Percentiles rank a stretch among this genome's conserved stretches.
phyloP scores from a whole-genome alignment of 2,113 vertebrate species.

The Heptranchias perlo region DNA sequence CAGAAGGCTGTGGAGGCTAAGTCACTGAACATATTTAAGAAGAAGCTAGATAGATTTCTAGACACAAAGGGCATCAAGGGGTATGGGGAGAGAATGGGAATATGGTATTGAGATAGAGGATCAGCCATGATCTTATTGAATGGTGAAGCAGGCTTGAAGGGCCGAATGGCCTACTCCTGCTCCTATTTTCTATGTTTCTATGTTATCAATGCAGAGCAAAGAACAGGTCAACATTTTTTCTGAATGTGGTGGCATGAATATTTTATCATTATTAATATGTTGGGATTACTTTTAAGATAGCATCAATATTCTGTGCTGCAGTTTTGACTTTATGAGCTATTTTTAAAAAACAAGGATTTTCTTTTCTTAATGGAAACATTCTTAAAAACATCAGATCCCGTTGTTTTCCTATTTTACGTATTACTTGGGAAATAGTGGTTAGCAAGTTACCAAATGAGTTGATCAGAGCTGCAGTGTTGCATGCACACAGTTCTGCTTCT shows the following conservation, averaged over 20 bases:
- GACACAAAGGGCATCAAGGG: too few species aligned
- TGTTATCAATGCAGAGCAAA: background rate
- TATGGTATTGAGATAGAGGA: too few species aligned
- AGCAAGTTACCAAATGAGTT: background rate
- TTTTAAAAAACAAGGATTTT: background rate
- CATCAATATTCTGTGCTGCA: background rate
- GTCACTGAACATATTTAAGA: too few species aligned
- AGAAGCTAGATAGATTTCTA: too few species aligned
- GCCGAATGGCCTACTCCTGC: too few species aligned
- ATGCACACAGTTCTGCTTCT: background rate
- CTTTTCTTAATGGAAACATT: background rate
- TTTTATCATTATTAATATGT: background rate
- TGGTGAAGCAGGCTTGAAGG: too few species aligned
- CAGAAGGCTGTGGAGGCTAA: too few species aligned
- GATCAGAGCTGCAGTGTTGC: background rate
- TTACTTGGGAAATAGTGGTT: background rate
- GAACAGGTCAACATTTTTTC: background rate
- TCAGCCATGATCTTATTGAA: too few species aligned
- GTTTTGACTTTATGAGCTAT: background rate
- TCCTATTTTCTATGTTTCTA: too few species aligned
- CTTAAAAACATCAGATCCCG: background rate
- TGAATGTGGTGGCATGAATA: background rate
- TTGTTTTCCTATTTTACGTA: background rate
- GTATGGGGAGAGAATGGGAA: too few species aligned
- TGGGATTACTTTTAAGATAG: background rate